Conservation (phyloP, 2,797 vertebrate genomes). For the Eulemur albifrons region DNA sequence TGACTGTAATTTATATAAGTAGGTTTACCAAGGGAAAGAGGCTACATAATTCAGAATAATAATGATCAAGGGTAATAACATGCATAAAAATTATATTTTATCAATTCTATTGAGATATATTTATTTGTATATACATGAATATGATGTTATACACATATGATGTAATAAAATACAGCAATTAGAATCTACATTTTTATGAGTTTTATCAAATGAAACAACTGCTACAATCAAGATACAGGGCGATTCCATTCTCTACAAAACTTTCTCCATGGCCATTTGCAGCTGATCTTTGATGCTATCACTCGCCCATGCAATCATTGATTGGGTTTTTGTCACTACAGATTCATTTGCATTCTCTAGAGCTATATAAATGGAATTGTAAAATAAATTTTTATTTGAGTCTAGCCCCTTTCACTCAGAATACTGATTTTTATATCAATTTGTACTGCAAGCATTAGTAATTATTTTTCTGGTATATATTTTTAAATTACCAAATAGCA, state of each 20-base stretch:
- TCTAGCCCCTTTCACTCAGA: not conserved
- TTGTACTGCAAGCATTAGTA: not conserved
- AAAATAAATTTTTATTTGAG: not conserved
- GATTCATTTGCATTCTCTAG: not conserved
- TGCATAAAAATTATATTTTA: not conserved
- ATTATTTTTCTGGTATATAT: not conserved
- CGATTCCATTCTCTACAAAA: not conserved
- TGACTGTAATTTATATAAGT: not conserved
- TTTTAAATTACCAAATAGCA: not conserved
- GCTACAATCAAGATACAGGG: not conserved
- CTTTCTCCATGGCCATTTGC: not conserved
- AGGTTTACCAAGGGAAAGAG: not conserved
- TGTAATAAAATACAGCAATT: not conserved
- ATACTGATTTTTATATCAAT: not conserved
- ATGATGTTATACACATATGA: too few relatives aligned
- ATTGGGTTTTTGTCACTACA: not conserved
- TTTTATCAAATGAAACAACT: not conserved
- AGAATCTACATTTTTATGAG: not conserved
- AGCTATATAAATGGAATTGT: not conserved
- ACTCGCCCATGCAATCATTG: not conserved
- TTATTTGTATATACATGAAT: not conserved
- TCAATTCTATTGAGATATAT: not conserved
- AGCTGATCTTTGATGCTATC: not conserved
- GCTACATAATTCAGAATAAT: not conserved
- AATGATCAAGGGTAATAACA: not conserved